Conservation (phyloP, 2,888 invertebrate species). For the Venustoraphidia nigricollis region DNA sequence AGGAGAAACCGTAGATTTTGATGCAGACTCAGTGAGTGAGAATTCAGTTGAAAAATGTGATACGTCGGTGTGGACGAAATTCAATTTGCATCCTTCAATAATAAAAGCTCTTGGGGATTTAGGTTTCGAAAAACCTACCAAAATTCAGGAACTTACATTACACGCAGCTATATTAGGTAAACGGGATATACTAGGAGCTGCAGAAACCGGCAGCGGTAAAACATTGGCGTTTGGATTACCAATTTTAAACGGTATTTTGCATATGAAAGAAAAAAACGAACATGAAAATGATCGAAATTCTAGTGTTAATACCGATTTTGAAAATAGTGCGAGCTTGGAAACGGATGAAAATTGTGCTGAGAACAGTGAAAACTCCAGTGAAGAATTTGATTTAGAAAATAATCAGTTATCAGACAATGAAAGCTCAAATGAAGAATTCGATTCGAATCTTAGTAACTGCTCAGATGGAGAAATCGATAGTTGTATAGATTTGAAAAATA, state of each 20-base stretch:
- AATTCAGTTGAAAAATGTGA: conserved; percentile 26
- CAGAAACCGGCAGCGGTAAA: conserved; percentile 98
- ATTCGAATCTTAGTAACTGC: background rate
- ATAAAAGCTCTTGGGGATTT: conserved; percentile 58
- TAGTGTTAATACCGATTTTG: background rate
- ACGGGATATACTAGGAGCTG: conserved; percentile 92
- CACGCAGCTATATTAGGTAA: conserved; percentile 76
- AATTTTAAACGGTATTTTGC: conserved; percentile 68
- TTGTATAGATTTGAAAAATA: conserved; percentile 14
- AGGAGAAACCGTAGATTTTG: conserved; percentile 6
- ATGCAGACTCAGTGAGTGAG: conserved; percentile 8
- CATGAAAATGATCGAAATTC: conserved; percentile 28
- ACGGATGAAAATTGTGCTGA: conserved; percentile 16
- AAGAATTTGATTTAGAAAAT: background rate
- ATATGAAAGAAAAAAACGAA: conserved; percentile 35
- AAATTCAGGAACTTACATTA: conserved; percentile 69
- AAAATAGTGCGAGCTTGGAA: conserved; percentile 10
- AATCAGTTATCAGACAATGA: conserved; percentile 8
- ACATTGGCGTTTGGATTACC: conserved; percentile 96
- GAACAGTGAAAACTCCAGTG: conserved; percentile 4
- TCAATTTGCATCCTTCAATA: conserved; percentile 54
- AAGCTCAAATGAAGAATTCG: conserved; percentile 6
- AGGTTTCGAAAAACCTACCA: conserved; percentile 69
- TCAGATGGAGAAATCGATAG: conserved; percentile 9
- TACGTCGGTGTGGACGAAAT: conserved; percentile 45